phyloP scores from a whole-genome alignment of 2,113 vertebrate species.

The Thalassoma bifasciatum region DNA sequence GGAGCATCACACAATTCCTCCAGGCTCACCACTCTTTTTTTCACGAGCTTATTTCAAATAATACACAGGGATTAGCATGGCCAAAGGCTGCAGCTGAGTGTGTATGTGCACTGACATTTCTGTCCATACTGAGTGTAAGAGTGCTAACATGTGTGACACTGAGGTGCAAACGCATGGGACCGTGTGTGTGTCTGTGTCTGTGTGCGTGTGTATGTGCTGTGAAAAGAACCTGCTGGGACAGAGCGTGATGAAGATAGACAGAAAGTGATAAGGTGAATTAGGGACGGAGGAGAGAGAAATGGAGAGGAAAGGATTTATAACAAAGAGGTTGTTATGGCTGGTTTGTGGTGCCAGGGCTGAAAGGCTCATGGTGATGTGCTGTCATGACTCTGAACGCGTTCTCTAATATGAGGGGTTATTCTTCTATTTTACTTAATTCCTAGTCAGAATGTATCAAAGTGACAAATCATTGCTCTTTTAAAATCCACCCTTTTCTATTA shows the following conservation, averaged over 20 bases:
- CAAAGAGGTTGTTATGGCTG: slow-evolving; percentile 43
- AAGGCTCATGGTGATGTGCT: slow-evolving; percentile 10
- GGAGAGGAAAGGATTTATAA: slow-evolving; percentile 49
- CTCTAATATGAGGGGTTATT: background rate
- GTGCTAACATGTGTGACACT: slow-evolving; percentile 8
- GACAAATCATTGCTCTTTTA: background rate
- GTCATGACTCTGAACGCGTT: slow-evolving; percentile 5
- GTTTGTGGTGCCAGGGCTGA: slow-evolving; percentile 22
- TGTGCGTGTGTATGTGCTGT: background rate
- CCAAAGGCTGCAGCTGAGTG: slow-evolving; percentile 12
- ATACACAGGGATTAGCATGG: slow-evolving; percentile 43
- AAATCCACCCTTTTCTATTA: background rate
- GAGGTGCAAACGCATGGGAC: background rate
- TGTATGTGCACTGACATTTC: background rate
- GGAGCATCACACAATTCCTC: slow-evolving; percentile 19
- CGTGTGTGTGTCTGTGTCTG: background rate
- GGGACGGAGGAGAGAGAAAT: slow-evolving; percentile 35
- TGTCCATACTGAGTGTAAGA: background rate
- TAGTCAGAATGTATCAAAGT: slow-evolving; percentile 3
- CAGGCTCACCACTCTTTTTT: slow-evolving; percentile 24
- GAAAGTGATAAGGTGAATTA: slow-evolving; percentile 58
- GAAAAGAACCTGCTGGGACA: slow-evolving; percentile 27
- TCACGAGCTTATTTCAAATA: slow-evolving; percentile 32
- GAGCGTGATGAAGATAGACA: slow-evolving; percentile 54
- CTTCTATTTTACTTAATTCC: slow-evolving; percentile 13